Evolutionary conservation across 2,113 vertebrate species (phyloP), one percentile per base, ranked within the genome.

Genomic region (Odontesthes bonariensis): DNA sequence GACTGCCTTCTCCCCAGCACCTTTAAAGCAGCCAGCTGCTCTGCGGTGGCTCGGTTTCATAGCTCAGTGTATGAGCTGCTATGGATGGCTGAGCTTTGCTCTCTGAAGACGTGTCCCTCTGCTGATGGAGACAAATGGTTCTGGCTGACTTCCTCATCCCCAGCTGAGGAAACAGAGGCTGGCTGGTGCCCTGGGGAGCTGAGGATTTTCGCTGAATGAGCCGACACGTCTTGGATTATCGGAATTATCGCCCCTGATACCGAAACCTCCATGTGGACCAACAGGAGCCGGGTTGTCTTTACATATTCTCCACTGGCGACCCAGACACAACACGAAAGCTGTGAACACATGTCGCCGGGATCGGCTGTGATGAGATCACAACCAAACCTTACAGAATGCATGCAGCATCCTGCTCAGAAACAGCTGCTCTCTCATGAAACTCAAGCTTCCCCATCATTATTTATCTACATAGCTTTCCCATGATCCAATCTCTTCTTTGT

Each of bases 101-200:
- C 78, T 83, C 67, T 35, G 54, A 62, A 60, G 72, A 62, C 20
- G 0, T 23, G 67, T 73, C 54, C 52, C 27, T 54, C 33, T 27
- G 49, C 33, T 86, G 69, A 86, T 79, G 69, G 80, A 83, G 81
- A 88, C 71, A 74, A 82, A 86, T 79, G 71, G 66, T 1, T 68
- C 66, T 54, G 67, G 72, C 68, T 55, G 60, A 23, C 33, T 10
- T 56, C 23, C 59, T 38, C 19, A 1, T 82, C 52, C 62, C 63
- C 77, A 71, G 84, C 81, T 81, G 77, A 77, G 69, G 75, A 77
- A 83, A 79, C 64, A 71, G 33, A 58, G 9, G 54, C 65, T 86
- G 86, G 60, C 78, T 52, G 0, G 0, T n/a, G 40, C 69, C 69
- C 71, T 47, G 52, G 58, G 73, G 69, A 82, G 27, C 0, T 2